A percentile compares a stretch with the other conserved stretches of the same genome.
These are phyloP conservation scores for Sardina pilchardus DNA, from an alignment of 2,113 vertebrate species.

Conservation along the genomic window DNA sequence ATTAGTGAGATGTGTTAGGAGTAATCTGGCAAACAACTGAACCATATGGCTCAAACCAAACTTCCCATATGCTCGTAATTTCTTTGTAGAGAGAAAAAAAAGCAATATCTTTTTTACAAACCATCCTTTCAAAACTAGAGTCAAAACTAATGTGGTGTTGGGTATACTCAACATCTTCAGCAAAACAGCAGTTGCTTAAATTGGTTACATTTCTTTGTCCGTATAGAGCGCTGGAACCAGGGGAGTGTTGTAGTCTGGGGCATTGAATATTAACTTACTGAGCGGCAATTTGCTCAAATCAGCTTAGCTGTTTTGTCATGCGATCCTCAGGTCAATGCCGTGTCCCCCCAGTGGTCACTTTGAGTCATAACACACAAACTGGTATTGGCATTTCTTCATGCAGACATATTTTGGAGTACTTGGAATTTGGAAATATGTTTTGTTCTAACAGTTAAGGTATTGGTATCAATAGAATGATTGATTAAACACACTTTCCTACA, in stretches of 20 bases:
- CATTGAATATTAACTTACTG: conserved; percentile 34
- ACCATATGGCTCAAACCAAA: neutral
- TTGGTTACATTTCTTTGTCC: neutral
- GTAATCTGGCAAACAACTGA: neutral
- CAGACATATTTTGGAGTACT: neutral
- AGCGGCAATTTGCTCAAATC: conserved; percentile 32
- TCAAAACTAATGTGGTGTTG: neutral
- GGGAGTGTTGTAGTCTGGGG: neutral
- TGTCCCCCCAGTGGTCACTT: conserved; percentile 43
- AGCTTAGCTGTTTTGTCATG: conserved; percentile 35
- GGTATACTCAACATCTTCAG: neutral
- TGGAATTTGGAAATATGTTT: neutral
- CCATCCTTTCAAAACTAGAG: neutral
- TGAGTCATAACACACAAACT: conserved; percentile 28
- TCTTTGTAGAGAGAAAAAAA: neutral
- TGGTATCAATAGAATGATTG: neutral
- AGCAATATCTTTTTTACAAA: neutral
- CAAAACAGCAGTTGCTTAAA: neutral
- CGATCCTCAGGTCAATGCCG: conserved; percentile 32
- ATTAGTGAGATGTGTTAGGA: neutral
- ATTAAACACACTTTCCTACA: neutral
- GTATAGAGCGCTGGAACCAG: neutral
- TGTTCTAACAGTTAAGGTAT: neutral
- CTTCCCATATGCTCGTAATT: neutral
- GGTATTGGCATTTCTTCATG: neutral